Base-by-base conservation (phyloP, 64 coral and sea anemone genomes). In the Dendrophyllia cribrosa region DNA sequence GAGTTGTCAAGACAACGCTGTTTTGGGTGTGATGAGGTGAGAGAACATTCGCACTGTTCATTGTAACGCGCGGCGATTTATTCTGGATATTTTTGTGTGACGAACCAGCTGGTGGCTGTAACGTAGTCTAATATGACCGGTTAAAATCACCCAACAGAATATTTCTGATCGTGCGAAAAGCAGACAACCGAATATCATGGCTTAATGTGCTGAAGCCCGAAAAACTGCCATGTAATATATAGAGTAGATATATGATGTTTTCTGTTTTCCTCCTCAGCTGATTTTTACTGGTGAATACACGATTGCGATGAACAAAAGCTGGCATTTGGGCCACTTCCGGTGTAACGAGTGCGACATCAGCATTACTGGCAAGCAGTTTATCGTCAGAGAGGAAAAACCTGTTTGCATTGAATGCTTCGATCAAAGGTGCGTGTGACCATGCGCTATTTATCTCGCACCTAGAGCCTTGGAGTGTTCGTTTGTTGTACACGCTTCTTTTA, bases 281-380 rank as follows among this genome's bases (percentile, higher is more conserved):
- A 97, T 97, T 47, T 97, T 97, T 58, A 90, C 95, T 24, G 95
- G 95, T 13, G 95, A 97, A 22, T 97, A 94, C 55, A 97, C 95
- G 19, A 70, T 97, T 12, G 95, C 95, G 3, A 94, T 97, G 95
- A 94, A 97, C 22, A 93, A 92, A 62, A 87, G 83, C 59, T 97
- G 95, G 95, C 95, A 97, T 60, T 82, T 97, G 7, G 95, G 95
- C 10, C 95, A 97, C 53, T 97, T 97, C 55, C 74, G 92, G 10
- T 97, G 95, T 51, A 92, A 91, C 51, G 87, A 89, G 8, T 97
- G 95, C 87, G 85, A 97, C 64, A 64, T 85, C 80, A 97, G 95
- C 61, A 97, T 97, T 48, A 97, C 95, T 16, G 91, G 91, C 79
- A 93, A 94, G 88, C 95, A 97, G 82, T 97, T 97, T 77, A 89